phyloP scores from a whole-genome alignment of 2,888 invertebrate species.

The Chrysolina haemoptera region DNA sequence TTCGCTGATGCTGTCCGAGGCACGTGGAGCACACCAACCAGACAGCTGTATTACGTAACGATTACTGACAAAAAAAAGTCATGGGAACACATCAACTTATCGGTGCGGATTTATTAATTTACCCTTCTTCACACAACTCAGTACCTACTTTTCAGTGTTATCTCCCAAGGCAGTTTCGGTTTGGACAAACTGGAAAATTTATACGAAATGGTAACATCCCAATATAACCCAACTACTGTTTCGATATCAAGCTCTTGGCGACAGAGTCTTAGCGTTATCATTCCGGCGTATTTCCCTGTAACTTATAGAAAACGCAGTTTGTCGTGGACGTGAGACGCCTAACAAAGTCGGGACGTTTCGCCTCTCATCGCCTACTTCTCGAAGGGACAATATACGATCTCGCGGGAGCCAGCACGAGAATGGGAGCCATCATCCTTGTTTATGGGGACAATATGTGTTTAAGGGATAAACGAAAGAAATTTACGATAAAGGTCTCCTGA shows the following conservation, averaged over 20 bases:
- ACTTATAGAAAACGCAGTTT: constrained; percentile 65
- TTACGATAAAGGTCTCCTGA: constrained; percentile 43
- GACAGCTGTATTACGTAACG: too few relatives aligned
- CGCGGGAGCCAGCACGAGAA: constrained; percentile 46
- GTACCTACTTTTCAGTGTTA: background rate
- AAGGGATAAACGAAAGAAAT: constrained; percentile 49
- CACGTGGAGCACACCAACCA: too few relatives aligned
- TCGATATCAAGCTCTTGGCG: background rate
- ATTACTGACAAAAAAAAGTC: too few relatives aligned
- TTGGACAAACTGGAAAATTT: background rate
- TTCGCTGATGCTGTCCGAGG: too few relatives aligned
- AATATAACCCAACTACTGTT: background rate
- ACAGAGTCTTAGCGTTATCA: background rate
- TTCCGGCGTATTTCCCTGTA: constrained; percentile 15
- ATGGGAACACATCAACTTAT: too few relatives aligned
- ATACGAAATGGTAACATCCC: background rate
- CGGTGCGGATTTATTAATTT: too few relatives aligned
- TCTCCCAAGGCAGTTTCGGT: background rate
- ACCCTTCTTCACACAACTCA: too few relatives aligned
- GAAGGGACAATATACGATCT: constrained; percentile 52
- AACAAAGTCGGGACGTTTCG: constrained; percentile 25
- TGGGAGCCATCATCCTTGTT: constrained; percentile 52
- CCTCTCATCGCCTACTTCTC: constrained; percentile 49
- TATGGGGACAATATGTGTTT: constrained; percentile 51
- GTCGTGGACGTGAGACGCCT: constrained; percentile 68